Evolutionary conservation across 2,797 vertebrate genomes (phyloP).

Genomic region (Mus spretus): DNA sequence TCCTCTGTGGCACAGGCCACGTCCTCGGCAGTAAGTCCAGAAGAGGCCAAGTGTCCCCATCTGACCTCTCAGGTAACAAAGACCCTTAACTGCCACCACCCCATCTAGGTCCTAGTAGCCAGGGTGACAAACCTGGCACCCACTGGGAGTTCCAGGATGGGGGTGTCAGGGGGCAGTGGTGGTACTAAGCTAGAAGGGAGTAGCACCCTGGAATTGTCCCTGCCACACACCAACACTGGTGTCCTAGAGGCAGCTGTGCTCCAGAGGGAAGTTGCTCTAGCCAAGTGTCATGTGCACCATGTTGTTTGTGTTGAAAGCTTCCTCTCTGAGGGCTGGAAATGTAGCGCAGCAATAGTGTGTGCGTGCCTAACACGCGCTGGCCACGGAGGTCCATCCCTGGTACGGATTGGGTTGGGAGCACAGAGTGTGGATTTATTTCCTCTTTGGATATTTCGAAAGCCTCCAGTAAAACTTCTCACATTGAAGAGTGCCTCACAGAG

Average conservation of each 20-base stretch:
- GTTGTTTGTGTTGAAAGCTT: conserved; percentile 30
- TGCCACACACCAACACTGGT: not conserved
- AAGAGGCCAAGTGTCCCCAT: not conserved
- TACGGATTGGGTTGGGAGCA: not conserved
- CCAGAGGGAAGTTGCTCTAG: not conserved
- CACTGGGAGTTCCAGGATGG: not conserved
- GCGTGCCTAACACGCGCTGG: not conserved
- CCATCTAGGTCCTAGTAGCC: not conserved
- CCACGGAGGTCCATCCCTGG: not conserved
- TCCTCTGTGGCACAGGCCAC: not conserved
- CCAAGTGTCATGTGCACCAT: not conserved
- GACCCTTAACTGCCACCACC: not conserved
- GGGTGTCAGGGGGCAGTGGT: too few relatives aligned
- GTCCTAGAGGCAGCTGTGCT: not conserved
- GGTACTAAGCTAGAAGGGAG: not conserved
- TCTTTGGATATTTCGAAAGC: conserved; percentile 59
- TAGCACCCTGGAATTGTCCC: not conserved
- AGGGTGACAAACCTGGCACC: not conserved
- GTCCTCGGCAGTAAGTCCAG: not conserved
- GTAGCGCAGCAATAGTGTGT: not conserved
- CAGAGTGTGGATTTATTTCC: not conserved
- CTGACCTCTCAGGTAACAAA: not conserved
- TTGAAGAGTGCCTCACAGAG: not conserved
- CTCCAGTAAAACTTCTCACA: conserved; percentile 28
- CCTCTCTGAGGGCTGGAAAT: not conserved